Evolutionary conservation across 2,888 invertebrate genomes (phyloP).

Genomic region (Apoderus coryli): DNA sequence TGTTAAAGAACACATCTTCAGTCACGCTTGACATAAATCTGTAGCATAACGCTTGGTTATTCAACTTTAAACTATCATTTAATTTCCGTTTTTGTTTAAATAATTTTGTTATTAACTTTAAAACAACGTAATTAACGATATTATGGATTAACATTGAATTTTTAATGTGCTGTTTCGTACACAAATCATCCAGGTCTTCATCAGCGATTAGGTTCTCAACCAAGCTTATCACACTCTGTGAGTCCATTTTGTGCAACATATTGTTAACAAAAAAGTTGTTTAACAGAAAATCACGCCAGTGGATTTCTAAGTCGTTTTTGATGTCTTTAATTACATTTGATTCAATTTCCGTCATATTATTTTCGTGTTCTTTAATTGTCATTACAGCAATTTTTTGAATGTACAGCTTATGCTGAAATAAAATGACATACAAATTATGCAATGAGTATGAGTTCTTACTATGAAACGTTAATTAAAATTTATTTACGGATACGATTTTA

Average conservation of each 20-base stretch:
- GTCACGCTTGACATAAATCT: too few relatives aligned
- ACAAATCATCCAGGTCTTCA: slow-evolving; percentile 12
- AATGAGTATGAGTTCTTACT: not conserved
- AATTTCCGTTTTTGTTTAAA: slow-evolving; percentile 24
- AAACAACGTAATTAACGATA: slow-evolving; percentile 18
- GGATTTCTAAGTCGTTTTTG: slow-evolving; percentile 20
- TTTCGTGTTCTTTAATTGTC: slow-evolving; percentile 23
- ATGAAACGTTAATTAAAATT: too few relatives aligned
- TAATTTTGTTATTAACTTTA: slow-evolving; percentile 24
- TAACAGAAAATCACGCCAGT: slow-evolving; percentile 23
- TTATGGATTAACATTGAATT: slow-evolving; percentile 18
- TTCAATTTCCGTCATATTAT: slow-evolving; percentile 22
- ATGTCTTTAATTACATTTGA: slow-evolving; percentile 20
- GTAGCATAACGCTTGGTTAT: too few relatives aligned
- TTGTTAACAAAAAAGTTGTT: slow-evolving; percentile 24
- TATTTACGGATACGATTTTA: too few relatives aligned
- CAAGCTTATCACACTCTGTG: slow-evolving; percentile 15
- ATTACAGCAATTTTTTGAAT: slow-evolving; percentile 27
- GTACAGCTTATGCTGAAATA: slow-evolving; percentile 28
- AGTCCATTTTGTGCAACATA: slow-evolving; percentile 23
- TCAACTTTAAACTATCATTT: too few relatives aligned
- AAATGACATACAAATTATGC: too few relatives aligned
- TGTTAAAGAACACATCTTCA: slow-evolving; percentile 17
- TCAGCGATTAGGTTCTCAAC: slow-evolving; percentile 18
- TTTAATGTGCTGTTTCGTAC: slow-evolving; percentile 14